Evolutionary conservation across 2,113 vertebrate genomes (phyloP).

Genomic region (Colinus virginianus): DNA sequence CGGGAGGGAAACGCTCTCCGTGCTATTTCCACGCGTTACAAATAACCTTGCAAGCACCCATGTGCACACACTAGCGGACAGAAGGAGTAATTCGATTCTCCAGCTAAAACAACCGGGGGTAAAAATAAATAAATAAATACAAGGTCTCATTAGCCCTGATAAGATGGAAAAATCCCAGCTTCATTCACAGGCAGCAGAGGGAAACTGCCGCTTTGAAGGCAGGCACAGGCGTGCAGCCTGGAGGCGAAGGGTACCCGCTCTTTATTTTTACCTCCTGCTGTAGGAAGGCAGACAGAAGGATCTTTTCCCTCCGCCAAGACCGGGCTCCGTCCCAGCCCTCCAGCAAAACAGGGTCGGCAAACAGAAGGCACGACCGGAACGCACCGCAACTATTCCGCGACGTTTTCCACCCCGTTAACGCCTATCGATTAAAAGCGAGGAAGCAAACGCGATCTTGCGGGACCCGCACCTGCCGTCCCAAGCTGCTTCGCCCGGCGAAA

Average conservation of each 20-base stretch:
- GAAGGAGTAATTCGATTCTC: neutral
- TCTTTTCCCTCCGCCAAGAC: neutral
- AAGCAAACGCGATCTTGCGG: neutral
- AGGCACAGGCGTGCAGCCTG: neutral
- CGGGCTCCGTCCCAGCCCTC: neutral
- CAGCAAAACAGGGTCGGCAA: neutral
- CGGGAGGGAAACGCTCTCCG: neutral
- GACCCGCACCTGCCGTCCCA: neutral
- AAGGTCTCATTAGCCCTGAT: neutral
- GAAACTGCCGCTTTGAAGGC: fast-evolving
- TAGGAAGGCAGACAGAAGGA: neutral
- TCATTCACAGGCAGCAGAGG: neutral
- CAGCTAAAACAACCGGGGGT: neutral
- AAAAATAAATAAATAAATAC: neutral
- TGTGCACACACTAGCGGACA: neutral
- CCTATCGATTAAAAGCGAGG: fast-evolving
- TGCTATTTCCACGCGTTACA: neutral
- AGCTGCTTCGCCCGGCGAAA: neutral
- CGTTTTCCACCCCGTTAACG: neutral
- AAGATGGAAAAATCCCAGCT: neutral
- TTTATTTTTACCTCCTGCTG: neutral
- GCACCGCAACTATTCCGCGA: neutral
- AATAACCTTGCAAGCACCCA: conserved; percentile 20
- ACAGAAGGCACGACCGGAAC: neutral
- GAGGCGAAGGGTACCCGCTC: neutral